Conservation (phyloP, 2,888 invertebrate genomes). For the Caenorhabditis sp. region DNA sequence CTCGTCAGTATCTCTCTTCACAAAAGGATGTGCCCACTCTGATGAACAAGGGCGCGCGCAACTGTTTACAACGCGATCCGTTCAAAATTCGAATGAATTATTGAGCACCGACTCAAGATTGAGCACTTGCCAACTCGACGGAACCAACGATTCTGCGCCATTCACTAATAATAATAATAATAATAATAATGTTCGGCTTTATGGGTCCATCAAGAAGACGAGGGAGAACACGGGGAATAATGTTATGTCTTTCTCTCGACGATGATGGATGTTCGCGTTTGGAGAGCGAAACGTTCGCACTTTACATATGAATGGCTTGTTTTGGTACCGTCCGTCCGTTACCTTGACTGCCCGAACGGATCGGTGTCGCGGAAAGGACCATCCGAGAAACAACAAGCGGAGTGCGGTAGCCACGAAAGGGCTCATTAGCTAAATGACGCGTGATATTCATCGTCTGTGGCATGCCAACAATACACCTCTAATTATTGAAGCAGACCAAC, state of each 20-base stretch:
- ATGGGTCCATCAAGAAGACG: constrained; percentile 18
- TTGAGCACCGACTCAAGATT: constrained; percentile 16
- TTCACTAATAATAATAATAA: constrained; percentile 13
- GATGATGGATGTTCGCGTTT: constrained; percentile 10
- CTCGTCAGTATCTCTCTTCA: constrained; percentile 14
- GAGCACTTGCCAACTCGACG: constrained; percentile 5
- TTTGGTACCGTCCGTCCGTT: constrained; percentile 8
- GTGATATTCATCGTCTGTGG: constrained; percentile 29
- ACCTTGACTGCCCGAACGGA: constrained; percentile 10
- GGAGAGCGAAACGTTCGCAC: constrained; percentile 1
- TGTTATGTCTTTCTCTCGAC: constrained; percentile 7
- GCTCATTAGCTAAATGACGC: constrained; percentile 49
- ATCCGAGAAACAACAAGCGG: constrained; percentile 7
- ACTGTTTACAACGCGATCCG: constrained; percentile 27
- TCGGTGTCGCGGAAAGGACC: constrained; percentile 21
- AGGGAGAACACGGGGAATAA: not conserved
- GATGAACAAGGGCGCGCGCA: not conserved
- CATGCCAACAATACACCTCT: constrained; percentile 18
- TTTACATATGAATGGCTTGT: constrained; percentile 27
- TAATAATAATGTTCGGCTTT: too few relatives aligned
- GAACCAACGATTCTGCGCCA: constrained; percentile 5
- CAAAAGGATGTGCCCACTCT: constrained; percentile 13
- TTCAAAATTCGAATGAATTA: constrained; percentile 11
- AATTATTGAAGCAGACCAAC: not conserved
- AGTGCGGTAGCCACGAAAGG: constrained; percentile 6